These are phyloP conservation scores for Edolisoma coerulescens DNA, from an alignment of 2,113 vertebrate genomes.

Conservation along the genomic window DNA sequence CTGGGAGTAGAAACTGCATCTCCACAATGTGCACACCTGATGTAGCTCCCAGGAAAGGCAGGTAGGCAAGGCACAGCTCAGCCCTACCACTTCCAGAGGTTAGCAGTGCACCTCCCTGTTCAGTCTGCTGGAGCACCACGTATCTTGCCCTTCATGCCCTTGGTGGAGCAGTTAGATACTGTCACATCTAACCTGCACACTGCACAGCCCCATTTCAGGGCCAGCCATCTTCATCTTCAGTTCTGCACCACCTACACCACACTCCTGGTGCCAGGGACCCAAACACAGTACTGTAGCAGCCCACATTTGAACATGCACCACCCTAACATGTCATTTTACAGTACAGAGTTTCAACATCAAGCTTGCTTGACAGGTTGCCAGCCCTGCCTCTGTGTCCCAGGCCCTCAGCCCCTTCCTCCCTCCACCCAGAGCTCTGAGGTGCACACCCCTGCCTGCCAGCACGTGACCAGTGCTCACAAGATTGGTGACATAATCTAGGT, in stretches of 20 bases:
- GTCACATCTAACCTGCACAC: neutral
- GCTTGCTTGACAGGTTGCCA: neutral
- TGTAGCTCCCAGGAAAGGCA: neutral
- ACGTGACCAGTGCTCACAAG: neutral
- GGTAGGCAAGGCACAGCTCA: neutral
- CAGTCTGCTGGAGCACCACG: neutral
- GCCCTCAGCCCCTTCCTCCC: neutral
- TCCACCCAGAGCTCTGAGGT: neutral
- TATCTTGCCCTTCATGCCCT: accelerated
- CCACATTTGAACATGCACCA: neutral
- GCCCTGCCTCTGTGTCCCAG: neutral
- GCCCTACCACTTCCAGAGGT: neutral
- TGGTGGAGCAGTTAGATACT: neutral
- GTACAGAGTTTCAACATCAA: neutral
- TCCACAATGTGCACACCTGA: accelerated
- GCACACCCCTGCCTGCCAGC: neutral
- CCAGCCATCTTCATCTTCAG: neutral
- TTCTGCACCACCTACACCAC: neutral
- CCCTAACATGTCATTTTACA: neutral
- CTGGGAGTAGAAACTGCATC: neutral
- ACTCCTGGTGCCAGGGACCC: neutral
- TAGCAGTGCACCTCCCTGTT: neutral
- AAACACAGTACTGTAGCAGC: neutral
- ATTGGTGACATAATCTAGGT: neutral
- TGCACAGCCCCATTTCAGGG: neutral